A percentile compares a stretch with the other conserved stretches of the same genome.
Conservation (phyloP, 2,888 invertebrate genomes). For the Noctua pronuba region DNA sequence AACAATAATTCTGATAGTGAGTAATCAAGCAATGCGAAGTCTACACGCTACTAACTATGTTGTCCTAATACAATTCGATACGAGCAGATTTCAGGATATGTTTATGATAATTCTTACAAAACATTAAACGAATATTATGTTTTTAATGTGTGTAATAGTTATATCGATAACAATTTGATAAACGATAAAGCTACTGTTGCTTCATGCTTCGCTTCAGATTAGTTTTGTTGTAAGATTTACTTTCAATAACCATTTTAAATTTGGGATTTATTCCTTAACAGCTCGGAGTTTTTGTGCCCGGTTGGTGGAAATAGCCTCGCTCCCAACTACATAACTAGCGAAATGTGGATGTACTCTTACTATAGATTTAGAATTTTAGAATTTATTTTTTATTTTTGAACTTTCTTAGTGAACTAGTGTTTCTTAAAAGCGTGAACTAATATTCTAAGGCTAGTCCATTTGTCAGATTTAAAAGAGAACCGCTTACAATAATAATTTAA, state of each 20-base stretch:
- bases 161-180: constrained; percentile 21
- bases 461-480: neutral
- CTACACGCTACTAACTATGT: constrained; percentile 46
- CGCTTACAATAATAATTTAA: neutral
- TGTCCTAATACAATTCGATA: constrained; percentile 54
- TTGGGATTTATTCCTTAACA: neutral
- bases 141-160: constrained; percentile 23
- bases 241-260: neutral
- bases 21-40: constrained; percentile 41
- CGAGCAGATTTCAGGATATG: constrained; percentile 42
- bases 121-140: constrained; percentile 35
- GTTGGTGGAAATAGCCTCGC: neutral
- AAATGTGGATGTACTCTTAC: neutral
- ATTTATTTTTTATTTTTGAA: neutral
- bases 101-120: constrained; percentile 55
- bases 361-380: too few species aligned
- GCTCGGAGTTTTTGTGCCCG: neutral
- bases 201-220: constrained; percentile 17
- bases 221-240: constrained; percentile 1
- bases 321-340: neutral
- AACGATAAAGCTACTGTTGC: constrained; percentile 15
- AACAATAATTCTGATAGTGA: constrained; percentile 42
- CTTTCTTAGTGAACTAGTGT: neutral
- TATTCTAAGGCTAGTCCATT: neutral
- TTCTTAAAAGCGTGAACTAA: neutral